Percentiles rank a stretch among this genome's conserved stretches.
phyloP scores from a whole-genome alignment of 2,888 invertebrate genomes.

The Calliphora vomitoria region DNA sequence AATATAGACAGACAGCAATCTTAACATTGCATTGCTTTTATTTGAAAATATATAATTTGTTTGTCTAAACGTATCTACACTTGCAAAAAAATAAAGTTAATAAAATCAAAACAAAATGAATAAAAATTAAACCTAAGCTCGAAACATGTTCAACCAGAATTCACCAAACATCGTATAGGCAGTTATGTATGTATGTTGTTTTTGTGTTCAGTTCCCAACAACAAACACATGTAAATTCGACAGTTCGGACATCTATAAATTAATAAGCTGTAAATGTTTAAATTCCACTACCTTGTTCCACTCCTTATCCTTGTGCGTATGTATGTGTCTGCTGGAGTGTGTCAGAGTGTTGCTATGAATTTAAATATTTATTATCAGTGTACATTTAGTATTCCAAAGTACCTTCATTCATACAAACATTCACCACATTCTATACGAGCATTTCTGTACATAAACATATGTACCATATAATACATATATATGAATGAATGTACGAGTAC shows the following conservation, averaged over 20 bases:
- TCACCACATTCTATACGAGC: background rate
- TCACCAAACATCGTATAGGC: too few species aligned
- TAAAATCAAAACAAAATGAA: background rate
- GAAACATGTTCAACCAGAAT: background rate
- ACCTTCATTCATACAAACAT: background rate
- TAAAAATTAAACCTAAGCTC: background rate
- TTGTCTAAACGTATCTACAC: background rate
- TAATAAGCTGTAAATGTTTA: too few species aligned
- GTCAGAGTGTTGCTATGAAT: background rate
- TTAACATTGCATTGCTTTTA: constrained; percentile 23
- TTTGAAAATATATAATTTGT: constrained; percentile 3
- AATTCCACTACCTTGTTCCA: too few species aligned
- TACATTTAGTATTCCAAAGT: background rate
- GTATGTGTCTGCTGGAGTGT: background rate
- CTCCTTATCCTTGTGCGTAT: background rate
- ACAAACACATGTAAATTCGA: too few species aligned
- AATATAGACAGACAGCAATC: constrained; percentile 25
- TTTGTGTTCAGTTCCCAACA: too few species aligned
- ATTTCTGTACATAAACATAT: background rate
- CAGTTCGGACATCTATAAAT: too few species aligned
- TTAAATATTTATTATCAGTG: constrained; percentile 26
- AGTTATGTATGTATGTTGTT: too few species aligned
- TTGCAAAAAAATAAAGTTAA: constrained; percentile 2
- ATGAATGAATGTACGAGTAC: background rate
- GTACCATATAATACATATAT: background rate